These are phyloP conservation scores for Clarias macrocephalus DNA, from an alignment of 2,113 vertebrate genomes.

Conservation along the genomic window DNA sequence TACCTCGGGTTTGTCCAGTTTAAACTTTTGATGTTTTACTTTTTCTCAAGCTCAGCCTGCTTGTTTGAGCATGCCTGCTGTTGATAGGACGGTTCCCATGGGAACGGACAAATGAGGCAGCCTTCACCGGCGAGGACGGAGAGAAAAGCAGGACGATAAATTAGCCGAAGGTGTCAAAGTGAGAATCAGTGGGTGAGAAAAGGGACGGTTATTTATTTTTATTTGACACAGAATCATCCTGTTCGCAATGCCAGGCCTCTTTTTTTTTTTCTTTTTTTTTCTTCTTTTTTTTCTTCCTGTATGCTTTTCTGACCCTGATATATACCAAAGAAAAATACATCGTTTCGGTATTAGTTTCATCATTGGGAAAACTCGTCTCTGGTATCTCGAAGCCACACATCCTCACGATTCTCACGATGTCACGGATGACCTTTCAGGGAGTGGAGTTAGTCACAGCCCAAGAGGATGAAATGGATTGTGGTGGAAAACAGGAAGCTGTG, in stretches of 20 bases:
- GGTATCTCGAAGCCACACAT: constrained; percentile 7
- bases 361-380: not conserved
- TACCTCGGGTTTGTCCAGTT: not conserved
- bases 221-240: constrained; percentile 46
- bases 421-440: constrained; percentile 32
- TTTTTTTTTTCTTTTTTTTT: not conserved
- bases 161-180: constrained; percentile 71
- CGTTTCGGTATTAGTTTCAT: not conserved
- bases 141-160: constrained; percentile 69
- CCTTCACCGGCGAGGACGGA: constrained; percentile 60
- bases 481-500: not conserved
- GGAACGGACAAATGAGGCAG: constrained; percentile 69
- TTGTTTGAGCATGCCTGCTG: constrained; percentile 76
- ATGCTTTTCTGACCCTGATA: not conserved
- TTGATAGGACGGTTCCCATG: constrained; percentile 78
- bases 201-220: constrained; percentile 11
- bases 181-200: constrained; percentile 57
- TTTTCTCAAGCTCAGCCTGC: constrained; percentile 58
- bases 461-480: not conserved
- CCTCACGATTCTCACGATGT: constrained; percentile 38
- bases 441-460: constrained; percentile 23
- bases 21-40: constrained; percentile 16
- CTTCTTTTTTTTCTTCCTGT: no score
- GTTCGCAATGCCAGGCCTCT: not conserved
- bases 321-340: not conserved